Conservation (phyloP, 2,113 vertebrate species). For the Isurus oxyrinchus region DNA sequence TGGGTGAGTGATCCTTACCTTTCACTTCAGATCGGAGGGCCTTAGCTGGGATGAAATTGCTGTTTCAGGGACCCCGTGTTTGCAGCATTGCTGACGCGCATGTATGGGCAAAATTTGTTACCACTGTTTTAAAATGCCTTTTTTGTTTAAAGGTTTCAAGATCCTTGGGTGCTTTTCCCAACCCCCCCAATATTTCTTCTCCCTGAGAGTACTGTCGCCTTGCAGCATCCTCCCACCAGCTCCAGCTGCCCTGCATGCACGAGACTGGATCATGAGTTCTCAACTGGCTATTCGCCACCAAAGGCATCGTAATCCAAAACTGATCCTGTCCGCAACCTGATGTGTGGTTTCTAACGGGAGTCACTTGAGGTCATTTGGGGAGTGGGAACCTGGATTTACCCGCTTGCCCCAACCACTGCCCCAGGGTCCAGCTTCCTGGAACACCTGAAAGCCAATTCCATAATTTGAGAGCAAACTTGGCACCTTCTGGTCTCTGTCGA, state of each 20-base stretch:
- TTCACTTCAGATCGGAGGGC: background rate
- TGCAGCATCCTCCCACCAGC: background rate
- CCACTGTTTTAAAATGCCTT: background rate
- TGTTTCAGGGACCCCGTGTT: background rate
- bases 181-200: background rate
- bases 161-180: background rate
- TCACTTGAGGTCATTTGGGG: background rate
- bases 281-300: background rate
- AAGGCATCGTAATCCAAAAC: background rate
- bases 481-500: background rate
- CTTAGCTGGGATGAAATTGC: too few species aligned
- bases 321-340: background rate
- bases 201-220: background rate
- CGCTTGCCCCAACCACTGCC: background rate
- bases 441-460: background rate
- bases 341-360: background rate
- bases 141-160: background rate
- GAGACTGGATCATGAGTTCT: background rate
- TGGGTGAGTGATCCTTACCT: conserved; percentile 59
- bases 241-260: background rate
- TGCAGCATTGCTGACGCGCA: background rate
- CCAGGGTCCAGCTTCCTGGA: background rate
- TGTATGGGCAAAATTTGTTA: background rate
- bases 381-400: background rate
- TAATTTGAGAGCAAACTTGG: background rate